A percentile compares a stretch with the other conserved stretches of the same genome.
Conservation (phyloP, 2,797 vertebrate species). For the Cirrhinus mrigala region DNA sequence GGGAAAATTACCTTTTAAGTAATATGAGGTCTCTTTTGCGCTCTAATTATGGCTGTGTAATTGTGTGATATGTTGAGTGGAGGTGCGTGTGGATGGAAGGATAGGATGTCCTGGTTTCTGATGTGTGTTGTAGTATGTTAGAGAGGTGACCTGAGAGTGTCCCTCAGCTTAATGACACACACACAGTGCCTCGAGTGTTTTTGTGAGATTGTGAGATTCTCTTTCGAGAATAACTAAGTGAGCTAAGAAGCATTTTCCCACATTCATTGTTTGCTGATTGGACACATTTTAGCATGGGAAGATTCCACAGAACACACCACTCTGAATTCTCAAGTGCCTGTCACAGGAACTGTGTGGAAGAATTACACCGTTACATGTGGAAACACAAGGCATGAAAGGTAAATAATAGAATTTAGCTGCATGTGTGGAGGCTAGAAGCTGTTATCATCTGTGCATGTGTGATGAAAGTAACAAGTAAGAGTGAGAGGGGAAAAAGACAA, state of each 20-base stretch:
- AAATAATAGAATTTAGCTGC: slow-evolving; percentile 18
- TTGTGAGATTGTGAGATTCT: not conserved
- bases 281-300: slow-evolving; percentile 23
- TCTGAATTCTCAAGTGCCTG: not conserved
- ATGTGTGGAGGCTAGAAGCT: slow-evolving; percentile 55
- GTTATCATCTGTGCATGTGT: slow-evolving; percentile 43
- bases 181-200: slow-evolving; percentile 42
- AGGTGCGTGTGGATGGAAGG: slow-evolving; percentile 38
- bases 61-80: slow-evolving; percentile 66
- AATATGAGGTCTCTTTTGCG: slow-evolving; percentile 65
- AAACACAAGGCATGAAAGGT: slow-evolving; percentile 4
- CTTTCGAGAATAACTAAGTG: slow-evolving; percentile 12
- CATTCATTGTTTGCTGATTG: slow-evolving; percentile 20
- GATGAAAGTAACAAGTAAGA: slow-evolving; percentile 1
- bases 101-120: slow-evolving; percentile 60
- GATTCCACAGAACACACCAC: not conserved
- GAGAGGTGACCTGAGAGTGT: slow-evolving; percentile 45
- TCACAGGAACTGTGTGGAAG: not conserved
- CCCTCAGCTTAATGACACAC: slow-evolving; percentile 56
- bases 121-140: slow-evolving; percentile 22
- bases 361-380: not conserved
- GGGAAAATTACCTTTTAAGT: slow-evolving; percentile 73
- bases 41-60: slow-evolving; percentile 75
- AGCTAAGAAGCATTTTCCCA: slow-evolving; percentile 14
- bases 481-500: slow-evolving; percentile 36